A percentile compares a stretch with the other conserved stretches of the same genome.
These are phyloP conservation scores for Halcyon malimbica DNA, from an alignment of 2,113 vertebrate genomes.

Conservation along the genomic window DNA sequence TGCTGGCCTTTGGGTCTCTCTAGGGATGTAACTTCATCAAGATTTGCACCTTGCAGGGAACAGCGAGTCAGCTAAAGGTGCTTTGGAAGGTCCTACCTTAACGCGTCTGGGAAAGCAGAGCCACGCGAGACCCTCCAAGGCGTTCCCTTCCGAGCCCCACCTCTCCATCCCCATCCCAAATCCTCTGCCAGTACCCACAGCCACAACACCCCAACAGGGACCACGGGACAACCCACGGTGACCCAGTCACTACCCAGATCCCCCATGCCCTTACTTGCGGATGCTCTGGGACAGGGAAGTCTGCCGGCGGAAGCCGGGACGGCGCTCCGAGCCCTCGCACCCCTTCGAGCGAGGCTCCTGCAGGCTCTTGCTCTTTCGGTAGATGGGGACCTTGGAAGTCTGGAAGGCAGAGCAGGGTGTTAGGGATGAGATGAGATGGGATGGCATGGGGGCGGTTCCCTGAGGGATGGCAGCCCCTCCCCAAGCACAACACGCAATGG, in stretches of 20 bases:
- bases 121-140: background rate
- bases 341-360: constrained; percentile 73
- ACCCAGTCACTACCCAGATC: background rate
- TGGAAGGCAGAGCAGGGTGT: constrained; percentile 8
- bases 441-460: too few relatives aligned
- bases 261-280: constrained; percentile 72
- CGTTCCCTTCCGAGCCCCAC: fast-evolving
- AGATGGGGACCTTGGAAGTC: constrained; percentile 77
- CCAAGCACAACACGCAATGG: fast-evolving
- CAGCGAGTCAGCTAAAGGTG: background rate
- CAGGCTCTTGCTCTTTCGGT: constrained; percentile 81
- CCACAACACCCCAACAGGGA: fast-evolving
- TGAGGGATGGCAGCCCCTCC: fast-evolving
- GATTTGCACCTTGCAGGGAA: fast-evolving
- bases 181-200: background rate
- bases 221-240: fast-evolving
- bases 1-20: background rate
- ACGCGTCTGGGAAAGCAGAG: background rate
- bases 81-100: background rate
- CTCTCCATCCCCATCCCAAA: background rate
- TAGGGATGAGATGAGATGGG: background rate
- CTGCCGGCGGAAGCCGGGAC: constrained; percentile 79
- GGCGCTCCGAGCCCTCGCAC: constrained; percentile 64
- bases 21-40: background rate
- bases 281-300: constrained; percentile 93